Evolutionary conservation across 2,797 vertebrate species (phyloP).

Genomic region (Erithacus rubecula): DNA sequence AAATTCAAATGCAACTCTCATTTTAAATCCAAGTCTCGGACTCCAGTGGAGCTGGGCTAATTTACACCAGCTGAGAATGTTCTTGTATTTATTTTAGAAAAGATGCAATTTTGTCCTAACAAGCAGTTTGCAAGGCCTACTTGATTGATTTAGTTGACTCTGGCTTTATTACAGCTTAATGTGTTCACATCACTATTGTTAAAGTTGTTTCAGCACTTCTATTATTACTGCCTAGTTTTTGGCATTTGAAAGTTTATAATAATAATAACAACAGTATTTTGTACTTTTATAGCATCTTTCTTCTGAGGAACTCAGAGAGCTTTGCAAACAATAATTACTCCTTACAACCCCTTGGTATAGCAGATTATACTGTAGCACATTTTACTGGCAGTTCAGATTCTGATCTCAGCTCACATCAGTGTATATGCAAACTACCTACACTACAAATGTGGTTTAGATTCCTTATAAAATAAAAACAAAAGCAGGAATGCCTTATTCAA

Average conservation of each 20-base stretch:
- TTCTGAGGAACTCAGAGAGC: slow-evolving; percentile 9
- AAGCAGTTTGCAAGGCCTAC: slow-evolving; percentile 58
- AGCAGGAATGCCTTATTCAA: neutral
- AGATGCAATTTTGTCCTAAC: slow-evolving; percentile 65
- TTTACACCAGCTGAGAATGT: slow-evolving; percentile 65
- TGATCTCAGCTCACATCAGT: slow-evolving; percentile 9
- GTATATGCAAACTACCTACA: neutral
- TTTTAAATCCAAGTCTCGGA: slow-evolving; percentile 45
- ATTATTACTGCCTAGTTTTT: slow-evolving; percentile 64
- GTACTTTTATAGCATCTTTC: slow-evolving; percentile 65
- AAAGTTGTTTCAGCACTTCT: slow-evolving; percentile 69
- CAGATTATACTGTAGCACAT: neutral
- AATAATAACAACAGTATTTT: slow-evolving; percentile 63
- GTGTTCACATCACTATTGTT: slow-evolving; percentile 67
- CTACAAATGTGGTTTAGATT: neutral
- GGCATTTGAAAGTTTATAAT: slow-evolving; percentile 62
- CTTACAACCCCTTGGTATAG: neutral
- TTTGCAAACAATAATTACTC: slow-evolving; percentile 60
- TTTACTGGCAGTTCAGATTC: slow-evolving; percentile 1
- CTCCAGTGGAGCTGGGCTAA: slow-evolving; percentile 57
- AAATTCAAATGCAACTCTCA: neutral
- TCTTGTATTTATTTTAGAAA: slow-evolving; percentile 68
- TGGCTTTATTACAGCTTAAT: slow-evolving; percentile 66
- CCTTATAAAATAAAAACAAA: neutral
- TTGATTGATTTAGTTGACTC: slow-evolving; percentile 70